These are phyloP conservation scores for Leptodactylus fallax DNA, from an alignment of 2,797 vertebrate genomes.

Conservation along the genomic window DNA sequence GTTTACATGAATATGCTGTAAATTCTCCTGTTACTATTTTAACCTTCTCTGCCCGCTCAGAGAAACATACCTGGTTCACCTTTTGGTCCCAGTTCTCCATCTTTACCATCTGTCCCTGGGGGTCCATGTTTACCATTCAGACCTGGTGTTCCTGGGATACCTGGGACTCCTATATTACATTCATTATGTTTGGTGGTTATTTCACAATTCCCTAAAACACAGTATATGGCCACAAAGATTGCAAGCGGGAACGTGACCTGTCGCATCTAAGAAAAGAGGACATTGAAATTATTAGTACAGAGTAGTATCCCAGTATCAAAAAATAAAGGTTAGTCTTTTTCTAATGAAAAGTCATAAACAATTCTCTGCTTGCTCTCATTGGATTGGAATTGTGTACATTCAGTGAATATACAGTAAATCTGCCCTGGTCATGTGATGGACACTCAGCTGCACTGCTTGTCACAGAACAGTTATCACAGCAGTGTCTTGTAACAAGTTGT, in stretches of 20 bases:
- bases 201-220: constrained; percentile 14
- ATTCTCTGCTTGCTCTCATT: no score
- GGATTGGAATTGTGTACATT: no score
- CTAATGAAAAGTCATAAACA: no score
- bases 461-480: no score
- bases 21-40: background rate
- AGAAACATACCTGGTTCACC: constrained; percentile 85
- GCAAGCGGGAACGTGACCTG: background rate
- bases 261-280: constrained; percentile 32
- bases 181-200: constrained; percentile 17
- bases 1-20: background rate
- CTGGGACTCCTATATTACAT: constrained; percentile 80
- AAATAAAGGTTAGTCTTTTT: no score
- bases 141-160: constrained; percentile 78
- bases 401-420: no score
- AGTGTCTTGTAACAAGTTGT: no score
- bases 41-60: constrained; percentile 42
- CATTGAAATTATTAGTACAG: background rate
- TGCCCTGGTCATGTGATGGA: no score
- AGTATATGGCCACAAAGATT: background rate
- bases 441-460: no score
- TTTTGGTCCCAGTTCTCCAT: constrained; percentile 87
- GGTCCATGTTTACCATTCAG: constrained; percentile 80
- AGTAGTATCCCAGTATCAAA: no score
- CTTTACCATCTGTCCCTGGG: constrained; percentile 81